Conservation (phyloP, 2,797 vertebrate species). For the Sciurus vulgaris region DNA sequence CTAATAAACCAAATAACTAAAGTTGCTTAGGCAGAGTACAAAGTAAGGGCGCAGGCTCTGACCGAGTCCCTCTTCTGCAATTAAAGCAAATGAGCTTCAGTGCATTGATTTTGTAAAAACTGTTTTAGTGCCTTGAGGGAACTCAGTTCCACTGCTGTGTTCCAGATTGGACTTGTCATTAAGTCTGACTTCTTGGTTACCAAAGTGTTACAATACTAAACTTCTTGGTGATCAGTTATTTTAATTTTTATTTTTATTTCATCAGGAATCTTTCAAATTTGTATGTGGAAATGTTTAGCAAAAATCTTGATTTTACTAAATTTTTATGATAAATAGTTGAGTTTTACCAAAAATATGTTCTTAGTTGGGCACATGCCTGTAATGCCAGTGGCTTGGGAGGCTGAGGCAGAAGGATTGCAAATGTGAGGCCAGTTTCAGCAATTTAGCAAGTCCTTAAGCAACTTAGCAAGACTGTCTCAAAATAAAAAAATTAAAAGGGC, state of each 20-base stretch:
- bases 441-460: too few relatives aligned
- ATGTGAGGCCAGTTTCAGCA: too few relatives aligned
- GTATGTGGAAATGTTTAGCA: background rate
- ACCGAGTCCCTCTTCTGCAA: background rate
- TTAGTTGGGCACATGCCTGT: background rate
- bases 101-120: background rate
- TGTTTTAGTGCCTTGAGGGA: background rate
- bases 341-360: background rate
- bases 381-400: too few relatives aligned
- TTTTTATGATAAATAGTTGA: constrained; percentile 22
- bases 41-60: background rate
- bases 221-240: background rate
- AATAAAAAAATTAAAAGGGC: too few relatives aligned
- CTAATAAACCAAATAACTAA: constrained; percentile 41
- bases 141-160: background rate
- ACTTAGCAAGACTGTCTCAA: too few relatives aligned
- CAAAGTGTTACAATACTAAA: background rate
- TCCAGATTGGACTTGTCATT: background rate
- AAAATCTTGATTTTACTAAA: background rate
- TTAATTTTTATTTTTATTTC: constrained; percentile 58
- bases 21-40: constrained; percentile 30
- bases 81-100: constrained; percentile 16
- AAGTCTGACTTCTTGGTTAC: constrained; percentile 1
- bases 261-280: constrained; percentile 1
- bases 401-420: too few relatives aligned